Evolutionary conservation across 2,888 invertebrate genomes (phyloP), one percentile per base, ranked within the genome.

Genomic region (Brenthis ino): DNA sequence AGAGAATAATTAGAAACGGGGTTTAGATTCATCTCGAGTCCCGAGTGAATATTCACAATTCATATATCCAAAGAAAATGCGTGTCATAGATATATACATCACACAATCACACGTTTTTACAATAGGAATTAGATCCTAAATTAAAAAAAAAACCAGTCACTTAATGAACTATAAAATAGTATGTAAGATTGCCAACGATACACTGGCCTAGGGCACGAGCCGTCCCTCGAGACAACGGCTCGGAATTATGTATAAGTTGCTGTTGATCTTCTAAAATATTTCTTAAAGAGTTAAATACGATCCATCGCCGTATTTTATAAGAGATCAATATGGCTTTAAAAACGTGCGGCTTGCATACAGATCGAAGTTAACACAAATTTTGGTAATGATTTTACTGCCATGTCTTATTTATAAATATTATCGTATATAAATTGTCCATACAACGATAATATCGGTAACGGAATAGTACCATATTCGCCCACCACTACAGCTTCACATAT

Each of bases 31-130:
- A 76, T 73, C 74, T 16, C 53, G 24, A 60, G 54, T 64, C 43
- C 37, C 57, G 58, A 66, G 54, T 53, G 81, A 83, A 83, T 82
- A 82, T 80, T 76, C 77, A 60, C 50, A 28, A 50, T 16, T 60
- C 50, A 74, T 70, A 71, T 79, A 57, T 65, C 47, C 80, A 80
- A 84, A 81, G 81, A 83, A 82, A 82, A 85, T 84, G 85, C 85
- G 84, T 83, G 85, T 84, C 83, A 80, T 79, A 79, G 76, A 79
- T 90, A 90, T 91, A 88, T 88, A 91, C 90, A 90, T 83, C 86
- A 89, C 90, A 90, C 91, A 90, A 85, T 85, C 91, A 91, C 89
- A 89, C 90, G 80, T 89, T 75, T 91, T 89, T 91, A 91, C 89
- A 91, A 85, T 90, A 91, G 88, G 86, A 92, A 88, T 89, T 88